Percentiles rank a stretch among this genome's conserved stretches.
phyloP scores from a whole-genome alignment of 1,140 invertebrate species.

The Metaphire vulgaris region DNA sequence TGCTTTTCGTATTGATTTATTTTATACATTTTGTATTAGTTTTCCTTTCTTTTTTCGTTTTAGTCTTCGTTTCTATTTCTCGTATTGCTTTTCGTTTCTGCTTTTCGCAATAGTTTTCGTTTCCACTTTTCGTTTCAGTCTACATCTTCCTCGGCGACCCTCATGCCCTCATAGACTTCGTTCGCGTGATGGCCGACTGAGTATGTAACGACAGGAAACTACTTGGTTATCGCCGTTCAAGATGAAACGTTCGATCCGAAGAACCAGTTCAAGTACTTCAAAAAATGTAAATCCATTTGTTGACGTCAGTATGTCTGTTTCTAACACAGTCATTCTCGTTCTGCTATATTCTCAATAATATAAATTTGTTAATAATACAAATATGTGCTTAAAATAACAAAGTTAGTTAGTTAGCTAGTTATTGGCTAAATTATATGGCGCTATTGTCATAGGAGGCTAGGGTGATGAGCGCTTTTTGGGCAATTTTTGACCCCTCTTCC shows the following conservation, averaged over 20 bases:
- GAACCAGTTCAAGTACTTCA: slow-evolving; percentile 15
- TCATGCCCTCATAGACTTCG: slow-evolving; percentile 74
- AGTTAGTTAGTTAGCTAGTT: neutral
- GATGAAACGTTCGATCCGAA: slow-evolving; percentile 25
- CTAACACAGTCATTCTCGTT: neutral
- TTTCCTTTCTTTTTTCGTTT: too few relatives aligned
- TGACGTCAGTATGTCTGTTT: neutral
- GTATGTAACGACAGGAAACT: slow-evolving; percentile 35
- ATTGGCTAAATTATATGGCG: neutral
- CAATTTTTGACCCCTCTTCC: too few relatives aligned
- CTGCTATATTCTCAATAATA: neutral
- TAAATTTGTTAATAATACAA: neutral
- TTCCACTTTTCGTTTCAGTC: too few relatives aligned
- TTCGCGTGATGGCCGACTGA: slow-evolving; percentile 65
- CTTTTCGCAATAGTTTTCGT: too few relatives aligned
- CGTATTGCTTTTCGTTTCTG: too few relatives aligned
- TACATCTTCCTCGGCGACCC: slow-evolving; percentile 83
- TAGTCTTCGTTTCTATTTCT: too few relatives aligned
- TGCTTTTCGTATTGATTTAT: too few relatives aligned
- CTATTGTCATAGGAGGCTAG: too few relatives aligned
- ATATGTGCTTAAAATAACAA: neutral
- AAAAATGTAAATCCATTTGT: slow-evolving; percentile 22
- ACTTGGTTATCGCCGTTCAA: slow-evolving; percentile 17
- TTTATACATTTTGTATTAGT: too few relatives aligned
- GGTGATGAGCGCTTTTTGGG: too few relatives aligned